Evolutionary conservation across 2,888 invertebrate species (phyloP), one percentile per base, ranked within the genome.

Genomic region (Agelastica alni): DNA sequence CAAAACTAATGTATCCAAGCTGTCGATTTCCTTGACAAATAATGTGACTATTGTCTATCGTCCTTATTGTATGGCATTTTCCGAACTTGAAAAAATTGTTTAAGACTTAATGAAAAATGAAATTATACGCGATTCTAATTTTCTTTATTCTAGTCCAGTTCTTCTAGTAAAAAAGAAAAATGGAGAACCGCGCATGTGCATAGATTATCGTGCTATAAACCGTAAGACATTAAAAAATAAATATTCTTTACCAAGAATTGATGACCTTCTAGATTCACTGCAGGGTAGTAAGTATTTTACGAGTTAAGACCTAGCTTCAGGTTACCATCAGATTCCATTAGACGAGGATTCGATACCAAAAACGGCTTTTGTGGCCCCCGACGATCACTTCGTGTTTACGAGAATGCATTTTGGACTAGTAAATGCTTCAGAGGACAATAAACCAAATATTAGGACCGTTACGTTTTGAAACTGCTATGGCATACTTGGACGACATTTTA

Each of bases 361-460:
- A 32, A 74, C 70, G 0, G 72, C 68, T 1, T 69, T 70, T 43
- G 59, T 64, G 5, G 72, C 69, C 1, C 69, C 68, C 1, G 70
- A 71, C 18, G 70, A 71, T 4, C 61, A 72, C n/a, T 74, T 62
- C 46, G 70, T 75, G 61, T 71, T 67, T 45, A 39, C 63, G 6
- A 54, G 63, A 3, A 67, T 73, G 68, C 69, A 70, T 4, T 60
- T 60, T 51, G 59, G 60, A 4, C 42, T 64, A n/a, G 53, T 31
- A 1, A 64, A 64, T 26, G 61, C 63, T 13, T 20, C 61, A 62
- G 42, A 20, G 56, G 18, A 44, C 39, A 4, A 51, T 60, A 3
- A 57, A 62, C 20, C 32, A 49, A 22, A 30, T 63, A 13, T 18
- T 63, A 32, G 60, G 59, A 20, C 31, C 46, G 5, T 17, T 72